These are phyloP conservation scores for Leptodirus hochenwartii DNA, from an alignment of 2,888 invertebrate species.

Conservation along the genomic window DNA sequence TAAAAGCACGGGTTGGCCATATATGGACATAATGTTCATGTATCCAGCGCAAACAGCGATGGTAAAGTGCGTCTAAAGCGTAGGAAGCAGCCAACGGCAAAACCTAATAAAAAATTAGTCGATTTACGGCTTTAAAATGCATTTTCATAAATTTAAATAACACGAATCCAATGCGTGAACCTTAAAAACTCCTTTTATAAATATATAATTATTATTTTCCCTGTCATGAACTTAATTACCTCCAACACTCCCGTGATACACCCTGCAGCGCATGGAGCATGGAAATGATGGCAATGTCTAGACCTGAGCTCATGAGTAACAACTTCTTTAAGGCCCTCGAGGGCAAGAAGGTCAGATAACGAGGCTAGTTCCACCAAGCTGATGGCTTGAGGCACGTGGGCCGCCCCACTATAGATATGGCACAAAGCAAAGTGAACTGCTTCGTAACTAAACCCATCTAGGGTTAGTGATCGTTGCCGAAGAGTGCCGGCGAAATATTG, in stretches of 20 bases:
- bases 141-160: too few relatives aligned
- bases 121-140: too few relatives aligned
- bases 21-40: constrained; percentile 71
- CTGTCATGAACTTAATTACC: too few relatives aligned
- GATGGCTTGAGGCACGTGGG: constrained; percentile 71
- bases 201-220: too few relatives aligned
- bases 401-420: constrained; percentile 87
- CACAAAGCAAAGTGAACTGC: constrained; percentile 82
- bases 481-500: constrained; percentile 86
- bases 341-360: constrained; percentile 72
- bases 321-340: constrained; percentile 84
- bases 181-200: too few relatives aligned
- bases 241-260: constrained; percentile 81
- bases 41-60: constrained; percentile 70
- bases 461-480: constrained; percentile 42
- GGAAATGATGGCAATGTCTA: constrained; percentile 85
- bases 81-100: constrained; percentile 71
- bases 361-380: constrained; percentile 76
- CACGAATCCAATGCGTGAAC: too few relatives aligned
- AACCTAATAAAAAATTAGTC: constrained; percentile 33
- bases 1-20: constrained; percentile 84
- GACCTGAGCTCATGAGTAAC: constrained; percentile 73
- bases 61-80: constrained; percentile 71
- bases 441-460: constrained; percentile 49
- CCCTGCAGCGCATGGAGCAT: constrained; percentile 78